Evolutionary conservation across 2,113 vertebrate genomes (phyloP).

Genomic region (Aegotheles bennettii): DNA sequence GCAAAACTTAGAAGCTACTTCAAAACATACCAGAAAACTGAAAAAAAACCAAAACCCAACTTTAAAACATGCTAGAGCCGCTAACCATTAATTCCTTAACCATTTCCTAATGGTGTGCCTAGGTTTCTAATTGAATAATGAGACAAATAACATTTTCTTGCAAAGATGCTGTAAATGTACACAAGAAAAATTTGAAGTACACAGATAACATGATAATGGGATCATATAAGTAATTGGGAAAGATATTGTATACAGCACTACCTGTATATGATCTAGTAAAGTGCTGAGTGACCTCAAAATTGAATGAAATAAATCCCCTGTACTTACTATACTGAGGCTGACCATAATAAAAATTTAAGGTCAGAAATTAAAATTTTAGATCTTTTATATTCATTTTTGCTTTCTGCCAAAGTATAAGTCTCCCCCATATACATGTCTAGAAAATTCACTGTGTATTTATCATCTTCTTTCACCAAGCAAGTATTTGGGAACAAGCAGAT

Average conservation of each 20-base stretch:
- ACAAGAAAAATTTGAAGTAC: background rate
- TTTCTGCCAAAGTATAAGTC: background rate
- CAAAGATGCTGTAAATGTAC: background rate
- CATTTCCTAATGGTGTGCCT: background rate
- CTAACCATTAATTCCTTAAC: background rate
- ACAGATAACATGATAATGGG: background rate
- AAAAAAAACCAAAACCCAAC: background rate
- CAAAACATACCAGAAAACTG: background rate
- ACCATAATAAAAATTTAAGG: background rate
- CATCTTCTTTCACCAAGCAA: background rate
- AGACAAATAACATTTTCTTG: background rate
- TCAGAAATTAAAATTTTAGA: background rate
- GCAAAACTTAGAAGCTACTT: background rate
- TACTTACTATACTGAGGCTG: background rate
- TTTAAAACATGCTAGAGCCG: background rate
- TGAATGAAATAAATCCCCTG: background rate
- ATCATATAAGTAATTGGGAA: background rate
- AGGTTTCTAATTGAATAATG: background rate
- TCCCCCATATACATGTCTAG: background rate
- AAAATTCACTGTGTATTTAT: background rate
- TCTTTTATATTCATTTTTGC: background rate
- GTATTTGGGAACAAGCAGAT: background rate
- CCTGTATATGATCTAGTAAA: background rate
- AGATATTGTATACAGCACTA: background rate
- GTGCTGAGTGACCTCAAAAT: background rate